Conservation (phyloP, 2,888 invertebrate genomes). For the Drosophila vallismaia region DNA sequence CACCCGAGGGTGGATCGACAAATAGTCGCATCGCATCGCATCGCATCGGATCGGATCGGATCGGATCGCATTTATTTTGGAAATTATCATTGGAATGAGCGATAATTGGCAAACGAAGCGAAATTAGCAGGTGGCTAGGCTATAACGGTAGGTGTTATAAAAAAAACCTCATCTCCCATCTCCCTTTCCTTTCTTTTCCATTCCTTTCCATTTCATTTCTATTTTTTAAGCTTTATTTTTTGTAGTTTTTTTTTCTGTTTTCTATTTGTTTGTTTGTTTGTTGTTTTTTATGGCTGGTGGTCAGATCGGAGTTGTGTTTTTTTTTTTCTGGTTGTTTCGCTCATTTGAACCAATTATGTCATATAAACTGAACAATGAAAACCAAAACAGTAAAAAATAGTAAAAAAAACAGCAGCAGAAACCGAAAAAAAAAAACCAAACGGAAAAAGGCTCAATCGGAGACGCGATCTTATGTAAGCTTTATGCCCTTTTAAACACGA, state of each 20-base stretch:
- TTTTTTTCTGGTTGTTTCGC: neutral
- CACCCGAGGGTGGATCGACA: conserved; percentile 11
- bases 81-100: conserved; percentile 48
- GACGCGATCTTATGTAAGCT: conserved; percentile 34
- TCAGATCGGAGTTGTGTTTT: too few species aligned
- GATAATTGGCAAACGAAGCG: conserved; percentile 57
- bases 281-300: neutral
- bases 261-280: neutral
- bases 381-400: neutral
- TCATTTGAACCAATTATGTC: conserved; percentile 59
- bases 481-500: conserved; percentile 49
- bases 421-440: conserved; percentile 11
- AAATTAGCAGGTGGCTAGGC: conserved; percentile 33
- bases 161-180: conserved; percentile 27
- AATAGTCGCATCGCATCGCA: conserved; percentile 19
- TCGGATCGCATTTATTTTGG: conserved; percentile 38
- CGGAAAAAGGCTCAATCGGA: conserved; percentile 40
- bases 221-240: too few species aligned
- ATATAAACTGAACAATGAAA: conserved; percentile 37
- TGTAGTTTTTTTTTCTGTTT: neutral
- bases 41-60: conserved; percentile 1
- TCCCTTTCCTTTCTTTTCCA: neutral
- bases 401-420: too few species aligned
- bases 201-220: neutral
- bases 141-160: conserved; percentile 42